phyloP scores from a whole-genome alignment of 2,797 vertebrate species.

The Falco biarmicus region DNA sequence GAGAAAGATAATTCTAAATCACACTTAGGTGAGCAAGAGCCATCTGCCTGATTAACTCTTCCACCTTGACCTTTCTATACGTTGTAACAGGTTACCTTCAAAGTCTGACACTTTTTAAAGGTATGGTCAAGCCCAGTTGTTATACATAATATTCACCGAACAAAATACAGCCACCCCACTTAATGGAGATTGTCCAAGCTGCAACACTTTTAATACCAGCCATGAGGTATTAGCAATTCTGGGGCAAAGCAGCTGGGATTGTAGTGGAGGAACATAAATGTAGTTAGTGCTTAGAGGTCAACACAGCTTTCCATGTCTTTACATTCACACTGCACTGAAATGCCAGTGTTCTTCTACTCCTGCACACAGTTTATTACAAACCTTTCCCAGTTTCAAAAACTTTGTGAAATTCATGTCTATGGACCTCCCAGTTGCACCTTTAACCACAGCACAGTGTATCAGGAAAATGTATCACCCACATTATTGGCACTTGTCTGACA shows the following conservation, averaged over 20 bases:
- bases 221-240: background rate
- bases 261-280: rapidly evolving
- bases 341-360: background rate
- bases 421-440: background rate
- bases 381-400: background rate
- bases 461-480: rapidly evolving
- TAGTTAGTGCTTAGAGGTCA: background rate
- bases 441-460: background rate
- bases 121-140: background rate
- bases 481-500: background rate
- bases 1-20: background rate
- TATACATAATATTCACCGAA: background rate
- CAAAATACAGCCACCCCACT: background rate
- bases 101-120: background rate
- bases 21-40: background rate
- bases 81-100: rapidly evolving
- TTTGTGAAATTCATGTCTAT: background rate
- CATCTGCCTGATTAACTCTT: background rate
- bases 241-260: background rate
- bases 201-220: background rate
- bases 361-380: background rate
- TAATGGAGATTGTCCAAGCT: background rate
- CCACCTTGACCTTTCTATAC: background rate
- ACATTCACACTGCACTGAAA: background rate
- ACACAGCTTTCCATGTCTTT: background rate